Percentiles rank a stretch among this genome's conserved stretches.
Conservation (phyloP, 1,140 invertebrate species). For the Temnothorax longispinosus region DNA sequence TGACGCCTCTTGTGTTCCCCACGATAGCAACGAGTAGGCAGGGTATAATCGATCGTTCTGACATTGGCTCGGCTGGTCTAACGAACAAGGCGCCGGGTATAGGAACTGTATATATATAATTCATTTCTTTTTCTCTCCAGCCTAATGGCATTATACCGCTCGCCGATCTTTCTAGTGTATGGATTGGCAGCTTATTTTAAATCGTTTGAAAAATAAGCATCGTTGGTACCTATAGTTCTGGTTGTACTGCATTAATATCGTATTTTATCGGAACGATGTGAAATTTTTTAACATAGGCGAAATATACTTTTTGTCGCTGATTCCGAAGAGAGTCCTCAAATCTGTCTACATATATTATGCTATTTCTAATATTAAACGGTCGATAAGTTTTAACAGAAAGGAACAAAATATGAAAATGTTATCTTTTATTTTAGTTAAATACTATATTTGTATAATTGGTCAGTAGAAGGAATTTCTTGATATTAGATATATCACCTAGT, state of each 20-base stretch:
- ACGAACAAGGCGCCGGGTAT: conserved; percentile 24
- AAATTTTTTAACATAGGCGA: conserved; percentile 30
- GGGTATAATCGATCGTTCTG: conserved; percentile 62
- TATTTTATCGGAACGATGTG: conserved; percentile 51
- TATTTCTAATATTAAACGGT: conserved; percentile 17
- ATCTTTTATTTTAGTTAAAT: conserved; percentile 32
- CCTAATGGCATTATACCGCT: conserved; percentile 21
- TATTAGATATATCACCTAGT: conserved; percentile 33
- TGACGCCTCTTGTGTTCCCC: conserved; percentile 47
- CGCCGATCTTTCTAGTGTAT: conserved; percentile 43
- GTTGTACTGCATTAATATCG: conserved; percentile 55
- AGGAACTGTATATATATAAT: conserved; percentile 62
- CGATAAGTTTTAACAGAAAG: not conserved
- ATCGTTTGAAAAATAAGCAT: conserved; percentile 41
- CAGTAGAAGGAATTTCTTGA: conserved; percentile 12
- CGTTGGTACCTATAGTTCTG: conserved; percentile 62
- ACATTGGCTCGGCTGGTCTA: conserved; percentile 61
- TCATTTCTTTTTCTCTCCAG: conserved; percentile 51
- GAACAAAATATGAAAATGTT: conserved; percentile 1
- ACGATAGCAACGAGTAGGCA: conserved; percentile 42
- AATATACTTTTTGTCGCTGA: conserved; percentile 25
- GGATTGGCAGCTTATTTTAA: conserved; percentile 39
- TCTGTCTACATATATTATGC: conserved; percentile 12
- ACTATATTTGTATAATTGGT: conserved; percentile 16
- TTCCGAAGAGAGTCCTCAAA: conserved; percentile 16